phyloP scores from a whole-genome alignment of 2,888 invertebrate species.

The Hyposoter didymator region DNA sequence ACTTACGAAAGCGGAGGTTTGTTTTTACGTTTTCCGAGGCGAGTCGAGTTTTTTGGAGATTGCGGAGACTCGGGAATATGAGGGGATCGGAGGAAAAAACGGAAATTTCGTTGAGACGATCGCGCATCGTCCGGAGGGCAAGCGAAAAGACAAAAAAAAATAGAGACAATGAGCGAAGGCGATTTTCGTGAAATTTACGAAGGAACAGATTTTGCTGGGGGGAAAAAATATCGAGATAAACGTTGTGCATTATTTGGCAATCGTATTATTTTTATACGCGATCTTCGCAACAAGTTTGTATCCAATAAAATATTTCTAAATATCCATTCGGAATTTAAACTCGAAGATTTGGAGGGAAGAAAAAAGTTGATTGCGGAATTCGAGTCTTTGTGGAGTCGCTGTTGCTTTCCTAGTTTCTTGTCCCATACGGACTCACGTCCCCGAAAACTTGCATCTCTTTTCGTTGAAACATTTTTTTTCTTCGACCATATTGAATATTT shows the following conservation, averaged over 20 bases:
- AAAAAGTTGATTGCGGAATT: slow-evolving; percentile 23
- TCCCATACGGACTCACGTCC: not conserved
- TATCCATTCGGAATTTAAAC: slow-evolving; percentile 16
- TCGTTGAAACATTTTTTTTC: slow-evolving; percentile 47
- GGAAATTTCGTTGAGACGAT: slow-evolving; percentile 16
- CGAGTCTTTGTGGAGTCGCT: slow-evolving; percentile 18
- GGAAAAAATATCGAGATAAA: slow-evolving; percentile 53
- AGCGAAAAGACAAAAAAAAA: slow-evolving; percentile 26
- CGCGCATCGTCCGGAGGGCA: slow-evolving; percentile 23
- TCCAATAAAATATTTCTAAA: slow-evolving; percentile 15
- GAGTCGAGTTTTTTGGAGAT: slow-evolving; percentile 38
- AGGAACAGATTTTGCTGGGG: slow-evolving; percentile 32
- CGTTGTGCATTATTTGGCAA: slow-evolving; percentile 65
- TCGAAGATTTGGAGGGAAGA: not conserved
- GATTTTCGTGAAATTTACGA: slow-evolving; percentile 40
- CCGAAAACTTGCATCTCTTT: slow-evolving; percentile 38
- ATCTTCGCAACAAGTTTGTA: slow-evolving; percentile 25
- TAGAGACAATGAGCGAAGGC: slow-evolving; percentile 32
- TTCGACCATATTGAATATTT: slow-evolving; percentile 82
- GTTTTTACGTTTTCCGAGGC: slow-evolving; percentile 76
- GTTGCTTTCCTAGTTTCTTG: slow-evolving; percentile 45
- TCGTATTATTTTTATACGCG: slow-evolving; percentile 61
- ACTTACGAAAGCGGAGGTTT: slow-evolving; percentile 78
- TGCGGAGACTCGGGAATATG: slow-evolving; percentile 3
- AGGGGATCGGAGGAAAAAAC: not conserved